These are phyloP conservation scores for Tinamus major DNA, from an alignment of 2,797 vertebrate species.

Conservation along the genomic window DNA sequence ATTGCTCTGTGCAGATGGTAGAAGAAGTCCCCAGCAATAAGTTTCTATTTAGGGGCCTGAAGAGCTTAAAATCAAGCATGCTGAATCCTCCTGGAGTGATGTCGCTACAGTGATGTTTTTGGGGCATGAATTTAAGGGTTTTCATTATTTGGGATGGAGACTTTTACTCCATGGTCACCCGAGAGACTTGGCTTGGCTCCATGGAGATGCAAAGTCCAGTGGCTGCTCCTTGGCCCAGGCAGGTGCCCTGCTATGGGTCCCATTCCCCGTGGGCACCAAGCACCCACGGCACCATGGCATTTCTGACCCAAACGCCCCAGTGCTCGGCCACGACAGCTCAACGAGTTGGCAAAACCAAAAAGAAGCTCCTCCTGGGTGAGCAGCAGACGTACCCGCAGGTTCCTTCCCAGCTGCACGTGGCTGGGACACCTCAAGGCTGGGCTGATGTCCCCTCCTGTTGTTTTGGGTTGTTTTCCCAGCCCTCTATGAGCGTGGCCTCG, in stretches of 20 bases:
- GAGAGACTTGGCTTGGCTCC: not conserved
- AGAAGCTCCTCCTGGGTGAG: not conserved
- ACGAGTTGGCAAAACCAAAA: not conserved
- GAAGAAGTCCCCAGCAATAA: not conserved
- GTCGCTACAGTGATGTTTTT: fast-evolving
- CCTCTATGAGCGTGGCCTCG: not conserved
- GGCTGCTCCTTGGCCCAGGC: fast-evolving
- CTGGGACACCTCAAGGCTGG: not conserved
- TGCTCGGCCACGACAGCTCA: not conserved
- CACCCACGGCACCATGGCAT: fast-evolving
- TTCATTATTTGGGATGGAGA: not conserved
- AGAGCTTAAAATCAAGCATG: not conserved
- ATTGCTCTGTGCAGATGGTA: not conserved
- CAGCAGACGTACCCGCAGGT: not conserved
- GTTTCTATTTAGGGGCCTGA: not conserved
- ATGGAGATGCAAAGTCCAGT: fast-evolving
- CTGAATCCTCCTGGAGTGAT: not conserved
- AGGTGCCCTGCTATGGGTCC: fast-evolving
- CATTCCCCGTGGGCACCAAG: fast-evolving
- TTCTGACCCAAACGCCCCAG: not conserved
- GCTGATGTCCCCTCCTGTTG: not conserved
- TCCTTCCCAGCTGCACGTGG: fast-evolving
- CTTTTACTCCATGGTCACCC: fast-evolving
- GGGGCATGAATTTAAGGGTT: not conserved
- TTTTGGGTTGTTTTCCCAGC: not conserved